Conservation (phyloP, 2,888 invertebrate species). For the Eristalis tenax region DNA sequence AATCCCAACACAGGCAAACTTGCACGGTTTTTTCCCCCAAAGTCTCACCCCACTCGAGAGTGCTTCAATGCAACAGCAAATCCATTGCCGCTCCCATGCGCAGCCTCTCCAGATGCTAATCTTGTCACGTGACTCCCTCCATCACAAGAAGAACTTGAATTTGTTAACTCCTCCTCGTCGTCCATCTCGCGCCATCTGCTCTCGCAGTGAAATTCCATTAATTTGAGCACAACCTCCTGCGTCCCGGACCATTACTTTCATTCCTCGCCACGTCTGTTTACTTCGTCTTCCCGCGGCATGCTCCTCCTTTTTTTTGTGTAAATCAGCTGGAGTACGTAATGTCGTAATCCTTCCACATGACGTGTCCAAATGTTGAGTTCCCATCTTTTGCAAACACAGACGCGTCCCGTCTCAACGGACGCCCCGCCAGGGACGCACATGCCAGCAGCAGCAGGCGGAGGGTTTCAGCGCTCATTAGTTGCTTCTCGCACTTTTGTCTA, state of each 20-base stretch:
- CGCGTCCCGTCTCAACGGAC: neutral
- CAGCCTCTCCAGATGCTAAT: neutral
- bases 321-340: constrained; percentile 23
- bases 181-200: neutral
- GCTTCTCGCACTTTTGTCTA: constrained; percentile 5
- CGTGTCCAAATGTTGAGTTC: constrained; percentile 26
- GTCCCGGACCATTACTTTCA: constrained; percentile 26
- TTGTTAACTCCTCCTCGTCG: neutral
- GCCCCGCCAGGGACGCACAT: constrained; percentile 11
- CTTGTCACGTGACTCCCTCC: neutral
- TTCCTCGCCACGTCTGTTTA: constrained; percentile 20
- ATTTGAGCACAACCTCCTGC: constrained; percentile 38
- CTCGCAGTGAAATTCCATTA: neutral
- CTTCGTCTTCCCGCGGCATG: neutral
- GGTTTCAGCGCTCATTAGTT: constrained; percentile 52
- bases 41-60: no score
- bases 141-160: neutral
- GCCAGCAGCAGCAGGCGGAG: neutral
- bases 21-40: no score
- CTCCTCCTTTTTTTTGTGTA: constrained; percentile 5
- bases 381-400: constrained; percentile 17
- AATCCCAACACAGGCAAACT: no score
- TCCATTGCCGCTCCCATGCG: neutral
- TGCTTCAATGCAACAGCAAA: no score
- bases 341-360: constrained; percentile 1